Percentiles rank a stretch among this genome's conserved stretches.
Conservation (phyloP, 1,140 invertebrate species). For the Microplitis demolitor region DNA sequence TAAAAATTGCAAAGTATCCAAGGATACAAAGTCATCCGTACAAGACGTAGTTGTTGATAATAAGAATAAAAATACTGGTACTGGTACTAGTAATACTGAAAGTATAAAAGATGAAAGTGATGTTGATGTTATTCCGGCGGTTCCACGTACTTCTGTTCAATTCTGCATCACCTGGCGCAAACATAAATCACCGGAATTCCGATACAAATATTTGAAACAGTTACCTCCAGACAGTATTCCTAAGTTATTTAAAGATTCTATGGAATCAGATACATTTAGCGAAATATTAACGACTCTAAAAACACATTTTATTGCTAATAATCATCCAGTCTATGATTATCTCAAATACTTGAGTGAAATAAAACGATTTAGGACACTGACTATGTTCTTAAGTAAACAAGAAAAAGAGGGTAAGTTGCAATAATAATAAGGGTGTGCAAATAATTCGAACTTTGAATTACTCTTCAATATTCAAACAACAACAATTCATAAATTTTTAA, state of each 20-base stretch:
- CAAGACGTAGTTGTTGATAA: conserved; percentile 37
- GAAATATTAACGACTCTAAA: conserved; percentile 61
- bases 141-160: conserved; percentile 65
- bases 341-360: conserved; percentile 51
- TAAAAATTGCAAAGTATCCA: conserved; percentile 23
- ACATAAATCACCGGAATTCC: conserved; percentile 43
- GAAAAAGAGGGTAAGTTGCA: conserved; percentile 59
- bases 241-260: conserved; percentile 65
- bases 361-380: conserved; percentile 57
- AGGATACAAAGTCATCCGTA: background rate
- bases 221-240: conserved; percentile 61
- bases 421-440: conserved; percentile 1
- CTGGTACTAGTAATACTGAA: conserved; percentile 1
- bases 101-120: conserved; percentile 23
- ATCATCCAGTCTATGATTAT: conserved; percentile 47
- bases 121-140: conserved; percentile 22
- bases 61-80: conserved; percentile 1
- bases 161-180: conserved; percentile 65
- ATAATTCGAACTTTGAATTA: background rate
- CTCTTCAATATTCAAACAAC: background rate
- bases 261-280: conserved; percentile 65
- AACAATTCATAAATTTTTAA: background rate
- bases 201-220: conserved; percentile 60
- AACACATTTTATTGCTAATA: conserved; percentile 48
- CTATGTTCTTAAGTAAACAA: conserved; percentile 53